Evolutionary conservation across 2,797 vertebrate genomes (phyloP).

Genomic region (Ctenochaetus hawaiiensis): DNA sequence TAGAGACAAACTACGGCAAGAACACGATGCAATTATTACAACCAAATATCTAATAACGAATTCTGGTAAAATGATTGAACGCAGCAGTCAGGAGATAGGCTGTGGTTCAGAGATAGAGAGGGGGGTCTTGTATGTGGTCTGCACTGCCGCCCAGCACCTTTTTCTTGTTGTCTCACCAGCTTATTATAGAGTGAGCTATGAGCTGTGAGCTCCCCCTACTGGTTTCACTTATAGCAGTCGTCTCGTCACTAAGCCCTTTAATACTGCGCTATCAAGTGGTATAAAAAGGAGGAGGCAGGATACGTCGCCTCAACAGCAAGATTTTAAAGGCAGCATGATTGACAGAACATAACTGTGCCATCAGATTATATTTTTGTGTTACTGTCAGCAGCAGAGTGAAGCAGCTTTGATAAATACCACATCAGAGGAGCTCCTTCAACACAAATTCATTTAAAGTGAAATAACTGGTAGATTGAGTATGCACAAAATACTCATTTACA

Average conservation of each 20-base stretch:
- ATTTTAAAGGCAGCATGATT: background rate
- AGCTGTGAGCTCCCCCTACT: conserved; percentile 93
- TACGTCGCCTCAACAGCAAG: background rate
- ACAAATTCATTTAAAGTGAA: background rate
- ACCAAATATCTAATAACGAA: conserved; percentile 11
- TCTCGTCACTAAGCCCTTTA: background rate
- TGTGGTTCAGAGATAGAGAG: conserved; percentile 35
- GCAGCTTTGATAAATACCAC: conserved; percentile 17
- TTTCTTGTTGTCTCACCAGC: conserved; percentile 6
- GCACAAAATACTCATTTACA: background rate
- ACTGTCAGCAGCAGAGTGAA: conserved; percentile 1
- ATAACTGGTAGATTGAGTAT: background rate
- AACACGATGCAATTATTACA: background rate
- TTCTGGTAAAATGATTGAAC: conserved; percentile 16
- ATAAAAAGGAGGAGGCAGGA: conserved; percentile 4
- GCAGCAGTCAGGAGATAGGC: conserved; percentile 37
- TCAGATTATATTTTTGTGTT: background rate
- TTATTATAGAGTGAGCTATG: conserved; percentile 58
- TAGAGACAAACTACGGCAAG: conserved; percentile 9
- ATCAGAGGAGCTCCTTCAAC: conserved; percentile 13
- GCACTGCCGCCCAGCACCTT: conserved; percentile 59
- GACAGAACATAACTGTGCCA: background rate
- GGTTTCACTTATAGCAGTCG: conserved; percentile 55
- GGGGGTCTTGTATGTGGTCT: conserved; percentile 41
- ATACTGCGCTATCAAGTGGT: conserved; percentile 14